These are phyloP conservation scores for Leptinotarsa tumamoca DNA, from an alignment of 2,888 invertebrate species.

Conservation along the genomic window DNA sequence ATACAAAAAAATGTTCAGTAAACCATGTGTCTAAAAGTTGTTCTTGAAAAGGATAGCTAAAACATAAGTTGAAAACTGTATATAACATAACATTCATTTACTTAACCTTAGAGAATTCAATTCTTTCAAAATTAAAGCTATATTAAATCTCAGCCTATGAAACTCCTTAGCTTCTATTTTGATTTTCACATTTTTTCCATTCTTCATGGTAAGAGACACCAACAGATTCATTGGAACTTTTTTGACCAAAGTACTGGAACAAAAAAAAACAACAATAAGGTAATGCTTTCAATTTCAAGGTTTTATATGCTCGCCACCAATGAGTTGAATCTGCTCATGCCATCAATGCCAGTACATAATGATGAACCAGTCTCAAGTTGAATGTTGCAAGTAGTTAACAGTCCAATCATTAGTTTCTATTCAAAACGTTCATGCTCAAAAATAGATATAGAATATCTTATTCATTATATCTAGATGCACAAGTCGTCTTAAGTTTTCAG, in stretches of 20 bases:
- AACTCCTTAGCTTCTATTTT: conserved; percentile 58
- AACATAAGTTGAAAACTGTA: not conserved
- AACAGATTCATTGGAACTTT: conserved; percentile 58
- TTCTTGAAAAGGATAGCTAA: not conserved
- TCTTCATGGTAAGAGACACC: conserved; percentile 54
- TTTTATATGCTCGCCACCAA: too few species aligned
- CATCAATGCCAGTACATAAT: too few species aligned
- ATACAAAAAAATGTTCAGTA: not conserved
- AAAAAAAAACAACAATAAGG: not conserved
- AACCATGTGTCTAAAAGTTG: not conserved
- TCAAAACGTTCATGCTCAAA: too few species aligned
- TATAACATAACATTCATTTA: conserved; percentile 25
- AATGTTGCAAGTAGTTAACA: too few species aligned
- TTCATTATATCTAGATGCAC: too few species aligned
- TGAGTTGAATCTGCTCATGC: too few species aligned
- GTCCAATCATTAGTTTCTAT: too few species aligned
- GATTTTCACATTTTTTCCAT: conserved; percentile 56
- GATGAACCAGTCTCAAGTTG: too few species aligned
- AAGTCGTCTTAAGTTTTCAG: too few species aligned
- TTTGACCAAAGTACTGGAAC: conserved; percentile 56
- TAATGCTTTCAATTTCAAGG: not conserved
- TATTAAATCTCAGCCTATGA: conserved; percentile 60
- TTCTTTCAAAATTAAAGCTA: conserved; percentile 60
- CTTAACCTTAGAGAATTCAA: conserved; percentile 47
- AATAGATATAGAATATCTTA: too few species aligned